phyloP scores from a whole-genome alignment of 1,140 invertebrate genomes.

The Cydia pomonella region DNA sequence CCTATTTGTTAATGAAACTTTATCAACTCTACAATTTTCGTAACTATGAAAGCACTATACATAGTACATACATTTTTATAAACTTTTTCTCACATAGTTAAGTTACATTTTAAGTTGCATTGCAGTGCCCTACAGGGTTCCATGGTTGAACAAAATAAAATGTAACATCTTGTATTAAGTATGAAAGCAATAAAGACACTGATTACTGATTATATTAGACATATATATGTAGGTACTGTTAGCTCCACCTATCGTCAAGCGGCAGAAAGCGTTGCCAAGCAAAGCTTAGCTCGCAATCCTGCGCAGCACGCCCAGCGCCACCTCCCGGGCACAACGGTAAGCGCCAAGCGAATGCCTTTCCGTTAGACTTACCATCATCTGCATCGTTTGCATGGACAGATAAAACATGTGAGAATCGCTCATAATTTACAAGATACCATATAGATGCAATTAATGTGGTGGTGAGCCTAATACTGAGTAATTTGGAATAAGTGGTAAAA shows the following conservation, averaged over 20 bases:
- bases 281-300: constrained; percentile 37
- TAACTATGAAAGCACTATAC: too few species aligned
- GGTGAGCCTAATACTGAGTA: background rate
- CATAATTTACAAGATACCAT: background rate
- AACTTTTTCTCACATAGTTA: too few species aligned
- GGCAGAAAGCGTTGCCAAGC: constrained; percentile 47
- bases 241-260: constrained; percentile 45
- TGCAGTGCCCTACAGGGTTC: too few species aligned
- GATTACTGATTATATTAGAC: too few species aligned
- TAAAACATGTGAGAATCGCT: constrained; percentile 50
- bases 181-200: too few species aligned
- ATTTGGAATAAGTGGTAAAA: constrained; percentile 6
- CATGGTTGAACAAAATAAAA: too few species aligned
- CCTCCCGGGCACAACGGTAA: constrained; percentile 49
- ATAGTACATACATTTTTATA: too few species aligned
- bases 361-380: constrained; percentile 74
- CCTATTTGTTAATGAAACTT: too few species aligned
- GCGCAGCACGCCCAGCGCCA: constrained; percentile 48
- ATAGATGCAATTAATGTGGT: background rate
- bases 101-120: too few species aligned
- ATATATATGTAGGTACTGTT: constrained; percentile 36
- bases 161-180: too few species aligned
- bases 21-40: too few species aligned
- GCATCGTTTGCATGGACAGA: constrained; percentile 71
- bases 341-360: constrained; percentile 59